Conservation (phyloP, 2,797 vertebrate genomes). For the Acanthopagrus latus region DNA sequence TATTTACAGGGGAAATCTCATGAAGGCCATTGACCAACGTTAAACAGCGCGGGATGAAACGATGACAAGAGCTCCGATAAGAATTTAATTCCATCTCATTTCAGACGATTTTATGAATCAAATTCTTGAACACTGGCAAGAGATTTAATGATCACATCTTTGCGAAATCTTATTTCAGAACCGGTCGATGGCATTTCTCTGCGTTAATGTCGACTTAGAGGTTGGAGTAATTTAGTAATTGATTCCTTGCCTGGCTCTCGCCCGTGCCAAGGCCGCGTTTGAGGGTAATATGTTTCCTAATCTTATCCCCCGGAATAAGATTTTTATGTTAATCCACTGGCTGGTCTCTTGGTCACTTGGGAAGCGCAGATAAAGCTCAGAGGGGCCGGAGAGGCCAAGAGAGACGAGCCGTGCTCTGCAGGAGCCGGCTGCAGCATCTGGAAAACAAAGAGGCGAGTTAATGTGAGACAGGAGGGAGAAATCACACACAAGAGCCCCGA, state of each 20-base stretch:
- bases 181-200: constrained; percentile 99
- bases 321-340: constrained; percentile 97
- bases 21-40: constrained; percentile 85
- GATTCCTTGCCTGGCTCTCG: constrained; percentile 95
- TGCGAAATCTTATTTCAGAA: constrained; percentile 96
- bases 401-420: constrained; percentile 43
- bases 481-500: not conserved
- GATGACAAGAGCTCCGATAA: constrained; percentile 99
- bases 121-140: constrained; percentile 97
- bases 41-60: constrained; percentile 91
- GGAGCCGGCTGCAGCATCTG: constrained; percentile 48
- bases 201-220: constrained; percentile 99
- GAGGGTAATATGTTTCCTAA: constrained; percentile 99
- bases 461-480: not conserved
- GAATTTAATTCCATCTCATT: constrained; percentile 99
- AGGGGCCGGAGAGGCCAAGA: constrained; percentile 61
- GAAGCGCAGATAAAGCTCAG: constrained; percentile 87
- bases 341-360: constrained; percentile 92
- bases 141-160: constrained; percentile 99
- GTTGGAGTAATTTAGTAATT: constrained; percentile 99
- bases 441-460: constrained; percentile 37
- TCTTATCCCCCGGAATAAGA: constrained; percentile 98
- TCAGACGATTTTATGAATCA: constrained; percentile 98
- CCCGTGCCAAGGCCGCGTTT: constrained; percentile 93
- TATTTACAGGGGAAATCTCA: constrained; percentile 86